Base-by-base conservation (phyloP, 2,797 vertebrate species). In the Xenentodon cancila region DNA sequence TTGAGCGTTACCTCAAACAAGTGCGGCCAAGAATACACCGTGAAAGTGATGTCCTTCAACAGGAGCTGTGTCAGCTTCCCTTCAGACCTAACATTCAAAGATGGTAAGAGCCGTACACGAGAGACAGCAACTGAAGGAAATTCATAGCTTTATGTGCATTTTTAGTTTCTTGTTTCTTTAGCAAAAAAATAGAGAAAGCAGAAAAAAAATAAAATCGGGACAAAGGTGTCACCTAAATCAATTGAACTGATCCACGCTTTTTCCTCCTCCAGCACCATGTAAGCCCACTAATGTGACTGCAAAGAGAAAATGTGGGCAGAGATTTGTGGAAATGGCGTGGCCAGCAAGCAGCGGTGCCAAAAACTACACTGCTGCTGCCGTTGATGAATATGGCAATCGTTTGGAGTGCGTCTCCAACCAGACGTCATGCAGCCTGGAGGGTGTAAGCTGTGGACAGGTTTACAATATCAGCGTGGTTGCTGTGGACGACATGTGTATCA, bases 181-280 rank as follows among this genome's bases (percentile, higher is more conserved):
- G 25, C 25, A 25, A 25, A 5, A 30, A 30, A 30, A 30, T 8
- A 30, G 7, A 30, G 30, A 30, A 30, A 40, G 9, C 11, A 37
- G 37, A 2, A 1, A 40, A 15, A 15, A 40, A 1, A 13, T 15
- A 15, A 3, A 40, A 15, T 20, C 21, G 22, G 4, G 12, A 1
- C 7, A 2, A 6, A 22, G 19, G 20, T 13, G 13, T 40, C 12
- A 40, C 13, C 37, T 40, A 19, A 59, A 45, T 21, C 0, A 11
- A 1, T 4, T 51, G 50, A 61, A 11, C 49, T 79, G 20, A 75
- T 45, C 11, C 44, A 15, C 53, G 0, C 49, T 63, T 54, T 71
- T 55, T 7, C 22, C n/a, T 56, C 58, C 45, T 9, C 17, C 75
- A 95, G 94, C 74, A 8, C 94, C 94, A 0, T 95, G 94, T 59